Base-by-base conservation (phyloP, 2,113 vertebrate species). In the Callionymus lyra region DNA sequence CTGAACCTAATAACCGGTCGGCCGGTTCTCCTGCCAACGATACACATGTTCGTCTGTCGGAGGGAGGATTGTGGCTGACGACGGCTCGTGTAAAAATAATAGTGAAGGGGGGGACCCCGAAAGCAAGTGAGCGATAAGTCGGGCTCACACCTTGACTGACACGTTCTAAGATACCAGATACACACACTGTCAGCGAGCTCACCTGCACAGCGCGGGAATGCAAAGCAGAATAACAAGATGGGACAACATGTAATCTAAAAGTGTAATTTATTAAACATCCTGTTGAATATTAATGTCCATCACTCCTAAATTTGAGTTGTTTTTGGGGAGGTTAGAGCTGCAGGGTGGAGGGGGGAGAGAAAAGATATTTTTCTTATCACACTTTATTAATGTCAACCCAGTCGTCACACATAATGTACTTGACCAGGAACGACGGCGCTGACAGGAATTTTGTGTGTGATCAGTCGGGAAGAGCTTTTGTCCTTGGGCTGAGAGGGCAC, bases 401-500 rank as follows among this genome's bases (percentile, higher is more conserved):
- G 44, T 65, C 42, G 47, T 70, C 66, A 68, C 55, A 53, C 62
- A 33, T 66, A 66, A 68, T 55, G 46, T 53, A 63, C 71, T 68
- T 50, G 56, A 72, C 39, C 65, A 41, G 57, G 60, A 59, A 52
- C 76, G 79, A 74, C 59, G 53, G 63, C 38, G 12, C 55, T 79
- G 77, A 82, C 76, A 77, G 80, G 65, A 35, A 16, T 19, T 44
- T 49, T 49, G 40, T 47, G 59, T 62, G 68, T 59, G 80, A 79
- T 79, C 80, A 78, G 70, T 63, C 56, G 65, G 69, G 75, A 79
- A 79, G 73, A 68, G 80, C 76, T 77, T 83, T 82, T 82, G 84
- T 84, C 80, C 81, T 85, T 84, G 82, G 74, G 76, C 64, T 70
- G 72, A 67, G 62, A 79, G 79, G 81, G 80, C 80, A 84, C 82